Evolutionary conservation across 2,888 invertebrate genomes (phyloP), one percentile per base, ranked within the genome.

Genomic region (Schizaphis graminum): DNA sequence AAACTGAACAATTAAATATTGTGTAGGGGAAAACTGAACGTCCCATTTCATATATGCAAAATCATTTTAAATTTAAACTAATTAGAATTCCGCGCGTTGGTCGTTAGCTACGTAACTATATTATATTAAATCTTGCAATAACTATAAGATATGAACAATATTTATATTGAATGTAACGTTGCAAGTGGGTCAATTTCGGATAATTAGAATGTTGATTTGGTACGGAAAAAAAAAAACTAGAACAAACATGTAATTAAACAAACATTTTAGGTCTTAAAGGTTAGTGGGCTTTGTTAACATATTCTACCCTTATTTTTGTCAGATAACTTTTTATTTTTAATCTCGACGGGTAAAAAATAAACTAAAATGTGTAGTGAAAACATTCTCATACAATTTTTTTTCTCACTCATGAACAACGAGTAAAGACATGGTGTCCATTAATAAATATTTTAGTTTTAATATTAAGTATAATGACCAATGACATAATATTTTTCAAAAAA

Each of bases 241-340:
- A 91, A 35, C 53, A 49, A 92, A 92, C 87, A 5, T 28, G 87
- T 88, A 67, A 92, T 87, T 87, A 92, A 92, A 88, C 49, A 67
- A 53, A 67, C 87, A 28, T 92, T 87, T 67, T 49, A 49, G 87
- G 49, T 49, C 41, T 49, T 61, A 49, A 87, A 92, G 67, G 87
- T 87, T 35, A 41, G 35, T 28, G 49, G 41, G 28, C 35, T 61
- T 35, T 28, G 61, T 41, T 41, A 88, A 67, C 87, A 56, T 56
- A 88, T 88, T 47, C 11, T 84, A 57, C 24, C 4, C 47, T 89
- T 41, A 87, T 41, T 47, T 87, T 61, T 92, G 61, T 57, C 16
- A 10, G 47, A 26, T 10, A 87, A 87, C 61, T 92, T 92, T 92
- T 49, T 57, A n/a, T 84, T 87, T 87, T 61, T n/a, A 47, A 87